Percentiles rank a stretch among this genome's conserved stretches.
Evolutionary conservation across 1,140 invertebrate genomes (phyloP).

Genomic region (Sinonovacula constricta): DNA sequence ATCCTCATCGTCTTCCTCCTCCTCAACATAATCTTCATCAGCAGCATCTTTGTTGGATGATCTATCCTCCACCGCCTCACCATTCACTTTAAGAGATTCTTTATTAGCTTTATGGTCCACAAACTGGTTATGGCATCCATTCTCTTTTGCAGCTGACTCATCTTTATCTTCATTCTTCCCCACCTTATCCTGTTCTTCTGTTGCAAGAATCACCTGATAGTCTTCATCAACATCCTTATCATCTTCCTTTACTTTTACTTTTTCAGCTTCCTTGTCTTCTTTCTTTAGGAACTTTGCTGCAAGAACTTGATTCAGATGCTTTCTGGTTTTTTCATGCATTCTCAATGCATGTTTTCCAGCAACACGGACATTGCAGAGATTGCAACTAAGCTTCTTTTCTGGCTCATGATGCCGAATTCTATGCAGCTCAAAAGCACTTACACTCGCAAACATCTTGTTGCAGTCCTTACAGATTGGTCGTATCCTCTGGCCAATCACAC

Average conservation of each 20-base stretch:
- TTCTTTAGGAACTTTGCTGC: not conserved
- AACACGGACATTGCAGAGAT: constrained; percentile 57
- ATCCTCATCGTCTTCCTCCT: not conserved
- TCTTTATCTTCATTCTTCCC: not conserved
- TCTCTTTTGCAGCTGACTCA: constrained; percentile 9
- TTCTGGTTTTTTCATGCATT: constrained; percentile 46
- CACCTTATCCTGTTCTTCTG: not conserved
- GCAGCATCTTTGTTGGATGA: not conserved
- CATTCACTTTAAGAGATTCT: too few relatives aligned
- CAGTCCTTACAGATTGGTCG: constrained; percentile 40
- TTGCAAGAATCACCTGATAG: not conserved
- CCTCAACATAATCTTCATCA: not conserved
- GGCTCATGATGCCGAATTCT: constrained; percentile 55
- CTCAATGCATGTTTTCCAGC: constrained; percentile 49
- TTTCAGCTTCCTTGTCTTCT: not conserved
- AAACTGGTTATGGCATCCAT: too few relatives aligned
- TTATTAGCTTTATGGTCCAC: too few relatives aligned
- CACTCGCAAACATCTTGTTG: constrained; percentile 46
- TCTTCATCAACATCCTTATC: not conserved
- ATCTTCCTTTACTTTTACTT: not conserved
- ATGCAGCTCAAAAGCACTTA: constrained; percentile 60
- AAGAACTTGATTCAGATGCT: constrained; percentile 17
- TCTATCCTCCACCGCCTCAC: too few relatives aligned
- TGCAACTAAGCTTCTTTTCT: constrained; percentile 58
- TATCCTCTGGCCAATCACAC: constrained; percentile 24